phyloP scores from a whole-genome alignment of 2,797 vertebrate species.

The Neoniphon sammara region DNA sequence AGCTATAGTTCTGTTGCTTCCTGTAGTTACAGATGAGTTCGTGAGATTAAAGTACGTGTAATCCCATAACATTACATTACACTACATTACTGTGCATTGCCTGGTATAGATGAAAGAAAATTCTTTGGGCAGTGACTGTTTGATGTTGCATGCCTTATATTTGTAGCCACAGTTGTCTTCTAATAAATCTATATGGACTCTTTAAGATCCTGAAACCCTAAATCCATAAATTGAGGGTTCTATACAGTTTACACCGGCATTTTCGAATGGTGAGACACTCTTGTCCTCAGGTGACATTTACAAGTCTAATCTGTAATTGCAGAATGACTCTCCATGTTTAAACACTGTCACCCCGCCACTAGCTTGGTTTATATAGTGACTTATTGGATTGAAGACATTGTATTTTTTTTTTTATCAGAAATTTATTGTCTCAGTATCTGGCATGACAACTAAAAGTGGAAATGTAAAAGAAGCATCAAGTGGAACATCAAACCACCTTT shows the following conservation, averaged over 20 bases:
- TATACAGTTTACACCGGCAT: not conserved
- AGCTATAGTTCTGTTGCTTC: too few relatives aligned
- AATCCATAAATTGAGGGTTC: conserved; percentile 25
- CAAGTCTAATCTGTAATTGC: conserved; percentile 19
- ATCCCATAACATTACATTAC: conserved; percentile 34
- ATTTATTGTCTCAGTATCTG: not conserved
- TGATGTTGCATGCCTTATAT: not conserved
- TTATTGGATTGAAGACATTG: not conserved
- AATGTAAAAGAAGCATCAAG: not conserved
- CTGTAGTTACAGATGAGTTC: not conserved
- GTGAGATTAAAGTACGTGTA: conserved; percentile 22
- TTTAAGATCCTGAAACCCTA: conserved; percentile 19
- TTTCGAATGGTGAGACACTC: conserved; percentile 5
- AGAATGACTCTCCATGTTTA: not conserved
- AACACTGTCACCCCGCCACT: conserved; percentile 7
- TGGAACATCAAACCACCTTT: too few relatives aligned
- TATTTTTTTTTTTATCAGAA: not conserved
- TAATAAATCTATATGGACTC: not conserved
- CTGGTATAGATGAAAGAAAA: not conserved
- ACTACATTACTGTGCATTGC: not conserved
- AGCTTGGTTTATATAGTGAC: too few relatives aligned
- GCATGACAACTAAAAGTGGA: conserved; percentile 1
- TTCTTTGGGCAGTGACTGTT: not conserved
- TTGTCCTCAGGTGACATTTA: conserved; percentile 29
- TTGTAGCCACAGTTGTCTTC: not conserved